Evolutionary conservation across 2,113 vertebrate genomes (phyloP).

Genomic region (Vidua macroura): DNA sequence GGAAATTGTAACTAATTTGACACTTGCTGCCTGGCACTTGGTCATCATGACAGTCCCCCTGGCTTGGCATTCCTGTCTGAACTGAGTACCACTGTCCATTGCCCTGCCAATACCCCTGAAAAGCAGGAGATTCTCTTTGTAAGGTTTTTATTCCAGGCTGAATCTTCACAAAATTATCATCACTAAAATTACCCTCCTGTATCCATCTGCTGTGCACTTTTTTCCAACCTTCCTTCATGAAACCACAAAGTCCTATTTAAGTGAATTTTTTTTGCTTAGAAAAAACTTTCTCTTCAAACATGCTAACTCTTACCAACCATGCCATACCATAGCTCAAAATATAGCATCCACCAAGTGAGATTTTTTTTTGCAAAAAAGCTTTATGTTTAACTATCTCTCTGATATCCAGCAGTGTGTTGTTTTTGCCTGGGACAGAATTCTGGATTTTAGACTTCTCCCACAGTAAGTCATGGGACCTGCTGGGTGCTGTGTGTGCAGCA

Average conservation of each 20-base stretch:
- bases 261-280: background rate
- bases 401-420: background rate
- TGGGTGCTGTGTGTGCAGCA: background rate
- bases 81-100: too few relatives aligned
- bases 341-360: background rate
- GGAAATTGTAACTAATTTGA: background rate
- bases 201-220: background rate
- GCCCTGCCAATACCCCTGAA: background rate
- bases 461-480: background rate
- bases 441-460: background rate
- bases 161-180: background rate
- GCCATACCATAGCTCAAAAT: background rate
- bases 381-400: background rate
- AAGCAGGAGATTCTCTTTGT: background rate
- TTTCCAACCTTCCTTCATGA: background rate
- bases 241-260: background rate
- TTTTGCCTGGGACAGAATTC: background rate
- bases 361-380: background rate
- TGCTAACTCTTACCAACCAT: fast-evolving
- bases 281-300: background rate
- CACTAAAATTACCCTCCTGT: background rate
- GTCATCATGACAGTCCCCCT: background rate
- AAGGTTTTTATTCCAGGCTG: background rate
- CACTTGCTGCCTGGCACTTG: background rate
- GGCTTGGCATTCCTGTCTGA: background rate